Evolutionary conservation across 2,113 vertebrate genomes (phyloP).

Genomic region (Pardalotus punctatus): DNA sequence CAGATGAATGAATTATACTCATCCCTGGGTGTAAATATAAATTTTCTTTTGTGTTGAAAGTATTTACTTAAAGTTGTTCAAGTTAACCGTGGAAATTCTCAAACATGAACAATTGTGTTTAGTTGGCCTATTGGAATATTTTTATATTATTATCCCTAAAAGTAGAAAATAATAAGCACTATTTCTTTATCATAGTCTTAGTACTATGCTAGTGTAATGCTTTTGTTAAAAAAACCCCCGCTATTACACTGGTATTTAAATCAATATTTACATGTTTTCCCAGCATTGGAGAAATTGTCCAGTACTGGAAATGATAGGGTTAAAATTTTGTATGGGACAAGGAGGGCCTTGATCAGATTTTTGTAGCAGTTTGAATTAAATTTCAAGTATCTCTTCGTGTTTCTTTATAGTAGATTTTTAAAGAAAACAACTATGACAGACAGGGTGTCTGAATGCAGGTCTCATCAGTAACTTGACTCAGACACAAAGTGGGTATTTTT

Average conservation of each 20-base stretch:
- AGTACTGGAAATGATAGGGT: neutral
- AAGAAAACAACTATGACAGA: neutral
- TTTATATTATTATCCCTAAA: neutral
- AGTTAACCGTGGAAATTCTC: neutral
- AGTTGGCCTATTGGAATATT: neutral
- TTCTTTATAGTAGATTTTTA: neutral
- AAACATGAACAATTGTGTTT: neutral
- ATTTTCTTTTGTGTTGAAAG: neutral
- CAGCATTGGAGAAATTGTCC: neutral
- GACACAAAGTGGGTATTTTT: constrained; percentile 47
- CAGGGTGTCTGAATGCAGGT: neutral
- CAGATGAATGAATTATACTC: neutral
- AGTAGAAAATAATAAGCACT: neutral
- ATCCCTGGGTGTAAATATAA: neutral
- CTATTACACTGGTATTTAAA: neutral
- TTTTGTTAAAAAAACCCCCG: neutral
- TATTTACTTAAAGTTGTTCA: neutral
- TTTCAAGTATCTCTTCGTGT: neutral
- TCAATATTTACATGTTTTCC: neutral
- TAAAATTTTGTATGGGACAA: neutral
- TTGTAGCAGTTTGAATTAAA: constrained; percentile 18
- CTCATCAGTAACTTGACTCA: constrained; percentile 47
- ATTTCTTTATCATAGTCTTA: neutral
- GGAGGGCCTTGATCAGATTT: neutral
- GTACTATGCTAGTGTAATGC: neutral